Conservation (phyloP, 2,797 vertebrate species). For the Lepilemur septentrionalis region DNA sequence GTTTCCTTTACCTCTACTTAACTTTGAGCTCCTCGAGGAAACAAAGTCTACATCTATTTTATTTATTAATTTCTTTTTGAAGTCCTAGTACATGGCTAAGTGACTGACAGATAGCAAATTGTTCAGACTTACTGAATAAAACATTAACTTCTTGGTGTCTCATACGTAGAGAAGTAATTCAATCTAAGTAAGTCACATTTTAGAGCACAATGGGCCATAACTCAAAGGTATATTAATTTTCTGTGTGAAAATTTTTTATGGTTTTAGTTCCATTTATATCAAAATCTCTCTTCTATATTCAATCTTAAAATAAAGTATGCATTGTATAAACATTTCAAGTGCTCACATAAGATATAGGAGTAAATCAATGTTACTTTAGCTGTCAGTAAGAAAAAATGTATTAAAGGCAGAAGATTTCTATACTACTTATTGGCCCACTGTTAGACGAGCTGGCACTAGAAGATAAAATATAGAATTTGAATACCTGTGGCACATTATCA, state of each 20-base stretch:
- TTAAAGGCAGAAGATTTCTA: conserved; percentile 3
- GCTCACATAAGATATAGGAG: conserved; percentile 37
- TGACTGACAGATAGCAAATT: conserved; percentile 32
- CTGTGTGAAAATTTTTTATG: conserved; percentile 50
- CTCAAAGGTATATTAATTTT: conserved; percentile 71
- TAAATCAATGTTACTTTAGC: conserved; percentile 67
- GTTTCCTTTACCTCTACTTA: background rate
- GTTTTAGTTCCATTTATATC: conserved; percentile 60
- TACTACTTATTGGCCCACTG: background rate
- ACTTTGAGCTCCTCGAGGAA: background rate
- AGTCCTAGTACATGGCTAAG: background rate
- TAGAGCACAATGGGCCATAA: conserved; percentile 34
- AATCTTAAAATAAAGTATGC: conserved; percentile 66
- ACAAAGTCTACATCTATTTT: background rate
- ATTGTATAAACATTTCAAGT: conserved; percentile 64
- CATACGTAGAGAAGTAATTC: conserved; percentile 42
- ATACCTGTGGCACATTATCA: background rate
- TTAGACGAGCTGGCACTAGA: background rate
- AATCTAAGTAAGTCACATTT: conserved; percentile 56
- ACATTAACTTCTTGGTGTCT: conserved; percentile 54
- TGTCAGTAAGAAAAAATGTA: conserved; percentile 44
- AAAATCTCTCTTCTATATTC: conserved; percentile 48
- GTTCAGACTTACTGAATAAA: conserved; percentile 56
- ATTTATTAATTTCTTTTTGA: conserved; percentile 40
- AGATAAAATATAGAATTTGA: background rate